Conservation (phyloP, 2,113 vertebrate species). For the Cephalopterus ornatus region DNA sequence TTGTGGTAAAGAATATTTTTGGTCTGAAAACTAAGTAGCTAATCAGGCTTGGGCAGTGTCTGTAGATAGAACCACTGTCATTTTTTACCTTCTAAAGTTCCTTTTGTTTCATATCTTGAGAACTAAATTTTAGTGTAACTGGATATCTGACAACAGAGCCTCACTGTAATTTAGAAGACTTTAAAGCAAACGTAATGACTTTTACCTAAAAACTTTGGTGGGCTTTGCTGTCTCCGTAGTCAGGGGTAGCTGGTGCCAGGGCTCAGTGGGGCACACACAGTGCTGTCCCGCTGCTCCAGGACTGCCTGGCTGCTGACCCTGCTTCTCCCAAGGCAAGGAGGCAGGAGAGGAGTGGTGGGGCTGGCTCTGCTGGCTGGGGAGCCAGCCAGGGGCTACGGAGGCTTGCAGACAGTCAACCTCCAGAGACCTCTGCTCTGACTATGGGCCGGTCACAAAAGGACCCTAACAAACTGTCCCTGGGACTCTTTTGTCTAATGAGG, state of each 20-base stretch:
- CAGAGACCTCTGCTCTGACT: too few relatives aligned
- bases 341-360: not conserved
- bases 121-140: not conserved
- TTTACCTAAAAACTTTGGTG: not conserved
- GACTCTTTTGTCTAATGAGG: not conserved
- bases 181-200: not conserved
- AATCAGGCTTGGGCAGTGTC: not conserved
- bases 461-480: not conserved
- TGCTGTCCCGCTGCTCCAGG: not conserved
- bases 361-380: not conserved
- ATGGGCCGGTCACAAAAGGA: not conserved
- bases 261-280: fast-evolving
- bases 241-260: not conserved
- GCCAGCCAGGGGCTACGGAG: not conserved
- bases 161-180: not conserved
- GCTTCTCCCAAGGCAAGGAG: not conserved
- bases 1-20: not conserved
- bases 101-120: not conserved
- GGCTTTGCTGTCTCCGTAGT: not conserved
- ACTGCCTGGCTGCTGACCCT: not conserved
- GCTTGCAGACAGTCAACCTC: not conserved
- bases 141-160: not conserved
- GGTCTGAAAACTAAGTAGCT: not conserved
- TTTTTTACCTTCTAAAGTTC: not conserved
- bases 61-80: not conserved